Base-by-base conservation (phyloP, 2,113 vertebrate genomes). In the Campylorhamphus procurvoides region DNA sequence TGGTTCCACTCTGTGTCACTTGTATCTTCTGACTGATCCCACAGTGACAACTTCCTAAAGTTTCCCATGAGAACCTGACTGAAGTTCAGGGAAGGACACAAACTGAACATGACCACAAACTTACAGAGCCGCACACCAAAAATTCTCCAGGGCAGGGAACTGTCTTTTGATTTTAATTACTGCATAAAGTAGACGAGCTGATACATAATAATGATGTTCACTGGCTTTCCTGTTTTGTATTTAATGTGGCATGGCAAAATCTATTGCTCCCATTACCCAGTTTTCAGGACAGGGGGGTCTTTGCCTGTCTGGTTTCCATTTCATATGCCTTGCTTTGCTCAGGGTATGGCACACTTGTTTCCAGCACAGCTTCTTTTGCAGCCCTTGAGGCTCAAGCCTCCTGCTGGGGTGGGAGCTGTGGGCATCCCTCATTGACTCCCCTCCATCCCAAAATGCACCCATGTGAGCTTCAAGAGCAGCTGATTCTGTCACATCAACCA, bases 391-490 rank as follows among this genome's bases (percentile, higher is more conserved):
- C 78, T 29, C 0, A 0, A 11, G 28, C 39, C 35, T 75, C 35
- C 80, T 35, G 68, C 50, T 13, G 52, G 14, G 9, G 29, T 0
- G 0, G 59, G 46, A 59, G 5, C 44, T 19, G 8, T 12, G 49
- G 44, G 25, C 29, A 25, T 31, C 35, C 46, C 17, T 55, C 31
- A 9, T 14, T 12, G 5, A 13, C 17, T 69, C 12, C 19, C 11
- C 23, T 64, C 23, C 46, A 22, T 35, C 55, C 50, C 4, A 9
- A 44, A 44, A 87, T 40, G 78, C 68, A 49, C 14, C 42, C 3
- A 0, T 28, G 37, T 0, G 1, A 4, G 1, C 44, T 44, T 44
- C 44, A 6, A 44, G 44, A 44, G 44, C 44, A 44, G 17, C 44
- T 44, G 44, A 18, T 17, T 44, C 49, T 68, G 37, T 52, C 44